Conservation (phyloP, 1,140 invertebrate genomes). For the Nasonia giraulti region DNA sequence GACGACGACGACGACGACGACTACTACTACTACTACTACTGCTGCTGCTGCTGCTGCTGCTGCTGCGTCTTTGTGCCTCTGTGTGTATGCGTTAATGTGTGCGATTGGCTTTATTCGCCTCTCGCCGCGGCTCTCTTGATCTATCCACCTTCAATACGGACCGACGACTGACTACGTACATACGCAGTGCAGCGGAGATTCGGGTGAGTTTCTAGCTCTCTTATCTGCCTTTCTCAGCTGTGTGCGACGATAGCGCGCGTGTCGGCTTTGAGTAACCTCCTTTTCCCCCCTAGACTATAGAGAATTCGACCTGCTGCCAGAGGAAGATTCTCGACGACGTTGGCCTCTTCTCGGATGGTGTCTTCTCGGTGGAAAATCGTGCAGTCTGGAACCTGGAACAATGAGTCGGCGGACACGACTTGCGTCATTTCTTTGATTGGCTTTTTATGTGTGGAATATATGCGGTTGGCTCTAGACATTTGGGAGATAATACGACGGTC, state of each 20-base stretch:
- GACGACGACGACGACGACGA: background rate
- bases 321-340: no score
- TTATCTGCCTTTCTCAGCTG: background rate
- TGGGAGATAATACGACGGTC: no score
- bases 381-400: background rate
- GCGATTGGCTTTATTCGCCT: slow-evolving; percentile 30
- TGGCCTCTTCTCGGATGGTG: no score
- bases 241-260: background rate
- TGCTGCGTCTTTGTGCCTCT: background rate
- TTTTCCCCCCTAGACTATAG: no score
- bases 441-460: no score
- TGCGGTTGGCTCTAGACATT: no score
- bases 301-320: no score
- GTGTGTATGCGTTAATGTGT: background rate
- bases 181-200: background rate
- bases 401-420: background rate
- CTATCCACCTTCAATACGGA: slow-evolving; percentile 18
- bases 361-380: background rate
- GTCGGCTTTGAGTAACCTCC: no score
- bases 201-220: background rate
- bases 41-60: background rate
- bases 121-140: background rate
- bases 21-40: no score
- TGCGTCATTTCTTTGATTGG: no score
- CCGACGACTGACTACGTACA: background rate